Percentiles rank a stretch among this genome's conserved stretches.
Conservation (phyloP, 2,797 vertebrate species). For the Channallabes apus region DNA sequence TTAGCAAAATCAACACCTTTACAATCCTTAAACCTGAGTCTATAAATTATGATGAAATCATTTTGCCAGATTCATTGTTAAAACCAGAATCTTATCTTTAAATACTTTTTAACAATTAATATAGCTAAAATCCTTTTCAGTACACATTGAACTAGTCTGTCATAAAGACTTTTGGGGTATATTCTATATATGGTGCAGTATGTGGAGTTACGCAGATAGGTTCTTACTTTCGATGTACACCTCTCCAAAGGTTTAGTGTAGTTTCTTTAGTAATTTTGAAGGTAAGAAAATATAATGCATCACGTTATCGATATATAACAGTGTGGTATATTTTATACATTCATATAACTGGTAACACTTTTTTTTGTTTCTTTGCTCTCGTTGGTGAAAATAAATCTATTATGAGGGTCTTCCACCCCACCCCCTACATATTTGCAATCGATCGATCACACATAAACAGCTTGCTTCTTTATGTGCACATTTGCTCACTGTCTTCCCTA, state of each 20-base stretch:
- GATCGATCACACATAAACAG: constrained; percentile 21
- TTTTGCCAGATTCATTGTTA: background rate
- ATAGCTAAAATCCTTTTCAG: background rate
- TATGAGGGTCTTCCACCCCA: background rate
- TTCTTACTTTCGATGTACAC: background rate
- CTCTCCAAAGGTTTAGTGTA: background rate
- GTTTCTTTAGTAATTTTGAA: background rate
- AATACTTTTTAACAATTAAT: background rate
- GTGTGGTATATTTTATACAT: background rate
- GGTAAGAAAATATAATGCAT: background rate
- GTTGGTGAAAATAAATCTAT: background rate
- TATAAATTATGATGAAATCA: background rate
- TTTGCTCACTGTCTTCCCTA: background rate
- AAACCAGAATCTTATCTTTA: background rate
- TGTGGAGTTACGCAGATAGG: background rate
- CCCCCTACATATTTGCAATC: background rate
- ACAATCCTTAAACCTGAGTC: no score
- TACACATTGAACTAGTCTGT: background rate
- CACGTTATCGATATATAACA: background rate
- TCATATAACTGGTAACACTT: no score
- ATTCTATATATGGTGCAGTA: background rate
- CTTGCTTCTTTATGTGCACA: background rate
- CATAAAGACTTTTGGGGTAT: background rate
- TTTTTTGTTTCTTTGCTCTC: background rate
- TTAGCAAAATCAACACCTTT: background rate